A percentile compares a stretch with the other conserved stretches of the same genome.
These are phyloP conservation scores for Athrips mouffetella DNA, from an alignment of 2,888 invertebrate genomes.

Conservation along the genomic window DNA sequence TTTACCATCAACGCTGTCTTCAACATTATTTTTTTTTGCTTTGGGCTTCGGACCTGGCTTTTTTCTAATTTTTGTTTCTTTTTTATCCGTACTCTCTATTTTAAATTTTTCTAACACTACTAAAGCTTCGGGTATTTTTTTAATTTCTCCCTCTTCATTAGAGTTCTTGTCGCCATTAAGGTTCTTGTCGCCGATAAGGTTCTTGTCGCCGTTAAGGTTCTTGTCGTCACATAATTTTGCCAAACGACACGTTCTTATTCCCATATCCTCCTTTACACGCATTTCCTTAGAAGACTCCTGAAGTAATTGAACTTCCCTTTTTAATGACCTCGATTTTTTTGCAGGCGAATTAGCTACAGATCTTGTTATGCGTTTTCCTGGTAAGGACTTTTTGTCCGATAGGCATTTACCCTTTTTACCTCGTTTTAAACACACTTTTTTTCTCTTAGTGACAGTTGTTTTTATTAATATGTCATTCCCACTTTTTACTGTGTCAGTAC, in stretches of 20 bases:
- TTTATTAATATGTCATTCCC: neutral
- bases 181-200: slow-evolving; percentile 30
- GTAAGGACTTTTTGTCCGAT: neutral
- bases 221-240: slow-evolving; percentile 70
- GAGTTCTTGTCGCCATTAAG: slow-evolving; percentile 54
- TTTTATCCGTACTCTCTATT: slow-evolving; percentile 26
- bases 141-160: slow-evolving; percentile 33
- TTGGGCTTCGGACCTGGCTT: slow-evolving; percentile 45
- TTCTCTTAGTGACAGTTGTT: neutral
- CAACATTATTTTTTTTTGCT: slow-evolving; percentile 25
- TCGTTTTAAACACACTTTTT: slow-evolving; percentile 1
- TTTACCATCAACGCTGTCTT: slow-evolving; percentile 22
- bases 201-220: slow-evolving; percentile 60
- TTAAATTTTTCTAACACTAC: slow-evolving; percentile 51
- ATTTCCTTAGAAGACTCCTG: slow-evolving; percentile 85
- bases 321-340: slow-evolving; percentile 40
- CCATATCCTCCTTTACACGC: slow-evolving; percentile 82
- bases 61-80: slow-evolving; percentile 38
- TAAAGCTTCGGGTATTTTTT: slow-evolving; percentile 36
- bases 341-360: slow-evolving; percentile 28
- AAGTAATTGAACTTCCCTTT: slow-evolving; percentile 78
- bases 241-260: slow-evolving; percentile 81
- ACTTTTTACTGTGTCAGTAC: neutral
- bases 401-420: slow-evolving; percentile 5
- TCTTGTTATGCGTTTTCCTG: slow-evolving; percentile 36